A percentile compares a stretch with the other conserved stretches of the same genome.
Evolutionary conservation across 1,140 invertebrate genomes (phyloP).

Genomic region (Rhagoletis zephyria): DNA sequence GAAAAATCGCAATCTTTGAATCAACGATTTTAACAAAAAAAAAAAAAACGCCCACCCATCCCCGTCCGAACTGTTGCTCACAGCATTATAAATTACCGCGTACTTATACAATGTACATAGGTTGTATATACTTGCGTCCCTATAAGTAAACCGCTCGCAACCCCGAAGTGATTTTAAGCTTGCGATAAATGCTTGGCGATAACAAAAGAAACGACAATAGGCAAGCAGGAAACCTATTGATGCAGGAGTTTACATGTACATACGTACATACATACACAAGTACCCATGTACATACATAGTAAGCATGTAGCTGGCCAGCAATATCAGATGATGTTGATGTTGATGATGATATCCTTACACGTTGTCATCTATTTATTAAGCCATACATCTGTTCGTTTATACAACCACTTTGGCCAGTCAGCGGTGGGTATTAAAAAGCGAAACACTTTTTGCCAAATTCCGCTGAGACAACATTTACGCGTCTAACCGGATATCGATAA

Average conservation of each 20-base stretch:
- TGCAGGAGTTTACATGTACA: not conserved
- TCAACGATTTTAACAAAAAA: no score
- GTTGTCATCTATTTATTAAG: constrained; percentile 1
- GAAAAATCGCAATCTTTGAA: no score
- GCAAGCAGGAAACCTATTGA: not conserved
- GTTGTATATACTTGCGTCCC: not conserved
- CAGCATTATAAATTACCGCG: not conserved
- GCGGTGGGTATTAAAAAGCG: not conserved
- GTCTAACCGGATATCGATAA: not conserved
- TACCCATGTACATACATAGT: not conserved
- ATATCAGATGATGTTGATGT: not conserved
- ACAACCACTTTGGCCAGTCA: not conserved
- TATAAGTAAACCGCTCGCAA: not conserved
- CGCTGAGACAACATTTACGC: not conserved
- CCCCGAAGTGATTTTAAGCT: not conserved
- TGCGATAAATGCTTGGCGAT: not conserved
- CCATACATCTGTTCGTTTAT: not conserved
- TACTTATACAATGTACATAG: not conserved
- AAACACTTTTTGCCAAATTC: not conserved
- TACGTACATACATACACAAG: no score
- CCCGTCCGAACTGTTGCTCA: not conserved
- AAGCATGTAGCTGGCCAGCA: not conserved
- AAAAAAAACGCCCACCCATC: not conserved
- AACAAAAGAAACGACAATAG: not conserved
- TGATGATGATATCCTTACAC: not conserved